Conservation (phyloP, 2,113 vertebrate species). For the Archocentrus centrarchus region DNA sequence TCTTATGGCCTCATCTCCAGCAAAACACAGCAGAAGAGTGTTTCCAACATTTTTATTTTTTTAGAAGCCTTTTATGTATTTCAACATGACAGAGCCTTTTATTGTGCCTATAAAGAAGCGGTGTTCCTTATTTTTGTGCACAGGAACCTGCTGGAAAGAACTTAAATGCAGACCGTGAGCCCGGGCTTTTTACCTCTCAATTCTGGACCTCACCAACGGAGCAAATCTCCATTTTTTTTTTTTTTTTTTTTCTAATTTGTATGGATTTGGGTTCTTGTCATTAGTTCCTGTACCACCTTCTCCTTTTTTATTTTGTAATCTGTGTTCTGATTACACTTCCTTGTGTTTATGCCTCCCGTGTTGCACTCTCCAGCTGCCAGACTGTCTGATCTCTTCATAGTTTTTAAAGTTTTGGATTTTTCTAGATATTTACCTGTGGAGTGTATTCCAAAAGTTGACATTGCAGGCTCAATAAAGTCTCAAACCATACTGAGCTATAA, state of each 20-base stretch:
- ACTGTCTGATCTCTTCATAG: not conserved
- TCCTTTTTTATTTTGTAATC: not conserved
- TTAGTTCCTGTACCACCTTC: not conserved
- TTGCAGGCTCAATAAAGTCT: not conserved
- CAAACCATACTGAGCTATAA: not conserved
- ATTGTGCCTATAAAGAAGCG: rapidly evolving
- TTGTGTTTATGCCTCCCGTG: not conserved
- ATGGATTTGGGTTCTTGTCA: not conserved
- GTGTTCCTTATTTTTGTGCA: not conserved
- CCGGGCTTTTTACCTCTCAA: not conserved
- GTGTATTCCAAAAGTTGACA: not conserved
- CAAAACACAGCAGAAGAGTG: not conserved
- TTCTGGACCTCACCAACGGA: not conserved
- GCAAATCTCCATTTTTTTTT: not conserved
- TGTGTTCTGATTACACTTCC: not conserved
- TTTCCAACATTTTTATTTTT: not conserved
- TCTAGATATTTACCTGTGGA: not conserved
- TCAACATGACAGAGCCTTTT: not conserved
- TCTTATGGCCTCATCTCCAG: not conserved
- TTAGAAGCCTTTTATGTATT: not conserved
- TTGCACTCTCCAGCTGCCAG: not conserved
- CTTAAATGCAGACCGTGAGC: not conserved
- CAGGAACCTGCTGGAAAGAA: not conserved
- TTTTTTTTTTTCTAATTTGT: too few species aligned
- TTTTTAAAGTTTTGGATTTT: not conserved